Conservation (phyloP, 1,140 invertebrate genomes). For the Psix sp. region DNA sequence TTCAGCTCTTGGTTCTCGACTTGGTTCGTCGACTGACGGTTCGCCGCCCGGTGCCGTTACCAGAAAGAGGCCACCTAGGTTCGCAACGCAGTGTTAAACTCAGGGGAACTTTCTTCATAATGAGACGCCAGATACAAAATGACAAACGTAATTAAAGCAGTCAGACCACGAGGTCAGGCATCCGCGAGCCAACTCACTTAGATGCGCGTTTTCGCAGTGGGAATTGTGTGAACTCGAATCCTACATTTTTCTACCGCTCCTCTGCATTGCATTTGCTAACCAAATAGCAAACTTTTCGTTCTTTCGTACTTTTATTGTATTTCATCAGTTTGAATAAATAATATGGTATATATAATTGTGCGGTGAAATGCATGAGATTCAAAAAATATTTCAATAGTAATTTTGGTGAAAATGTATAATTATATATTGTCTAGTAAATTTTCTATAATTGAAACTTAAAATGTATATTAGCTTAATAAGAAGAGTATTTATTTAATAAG, state of each 20-base stretch:
- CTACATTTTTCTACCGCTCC: constrained; percentile 54
- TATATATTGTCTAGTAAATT: too few species aligned
- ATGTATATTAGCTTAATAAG: too few species aligned
- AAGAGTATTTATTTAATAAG: too few species aligned
- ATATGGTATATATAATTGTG: too few species aligned
- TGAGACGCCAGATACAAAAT: constrained; percentile 72
- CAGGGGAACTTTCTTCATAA: constrained; percentile 72
- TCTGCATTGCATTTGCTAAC: neutral
- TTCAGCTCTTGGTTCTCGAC: constrained; percentile 57
- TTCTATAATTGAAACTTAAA: too few species aligned
- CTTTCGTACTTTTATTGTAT: too few species aligned
- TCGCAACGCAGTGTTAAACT: constrained; percentile 67
- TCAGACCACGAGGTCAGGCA: constrained; percentile 64
- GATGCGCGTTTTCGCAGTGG: constrained; percentile 64
- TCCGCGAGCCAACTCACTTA: constrained; percentile 47
- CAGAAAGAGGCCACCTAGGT: constrained; percentile 73
- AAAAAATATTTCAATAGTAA: too few species aligned
- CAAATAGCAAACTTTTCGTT: too few species aligned
- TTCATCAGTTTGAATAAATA: too few species aligned
- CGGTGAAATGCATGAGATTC: too few species aligned
- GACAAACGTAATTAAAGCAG: constrained; percentile 74
- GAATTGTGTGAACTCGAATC: constrained; percentile 62
- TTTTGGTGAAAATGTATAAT: too few species aligned
- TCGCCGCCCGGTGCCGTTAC: constrained; percentile 70
- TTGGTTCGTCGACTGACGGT: constrained; percentile 63